Conservation (phyloP, 2,797 vertebrate species). For the Alauda arvensis region DNA sequence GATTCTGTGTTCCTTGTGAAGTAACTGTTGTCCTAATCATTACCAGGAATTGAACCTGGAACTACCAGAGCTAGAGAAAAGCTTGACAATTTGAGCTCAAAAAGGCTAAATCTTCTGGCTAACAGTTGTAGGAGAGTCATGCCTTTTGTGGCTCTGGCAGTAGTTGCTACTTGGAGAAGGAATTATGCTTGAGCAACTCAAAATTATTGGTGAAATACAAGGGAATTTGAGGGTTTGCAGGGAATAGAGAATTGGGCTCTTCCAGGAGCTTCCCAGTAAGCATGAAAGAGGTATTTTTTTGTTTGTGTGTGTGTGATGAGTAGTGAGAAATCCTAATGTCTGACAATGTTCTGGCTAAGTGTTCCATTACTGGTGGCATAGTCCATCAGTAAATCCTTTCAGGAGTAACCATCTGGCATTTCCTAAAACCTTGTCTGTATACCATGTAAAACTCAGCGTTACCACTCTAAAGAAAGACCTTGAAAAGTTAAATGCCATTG, state of each 20-base stretch:
- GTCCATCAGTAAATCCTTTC: constrained; percentile 15
- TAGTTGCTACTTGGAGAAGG: constrained; percentile 22
- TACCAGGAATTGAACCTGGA: constrained; percentile 62
- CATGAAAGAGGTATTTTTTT: background rate
- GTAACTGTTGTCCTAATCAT: constrained; percentile 43
- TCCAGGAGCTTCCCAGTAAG: constrained; percentile 39
- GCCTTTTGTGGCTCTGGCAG: constrained; percentile 56
- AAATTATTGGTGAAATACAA: constrained; percentile 42
- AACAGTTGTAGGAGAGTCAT: constrained; percentile 35
- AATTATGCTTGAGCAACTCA: constrained; percentile 48
- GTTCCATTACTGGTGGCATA: constrained; percentile 16
- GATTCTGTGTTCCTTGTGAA: constrained; percentile 2
- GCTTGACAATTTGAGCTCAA: constrained; percentile 43
- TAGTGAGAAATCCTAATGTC: background rate
- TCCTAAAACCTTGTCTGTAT: constrained; percentile 30
- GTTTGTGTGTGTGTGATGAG: background rate
- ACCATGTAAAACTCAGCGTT: constrained; percentile 29
- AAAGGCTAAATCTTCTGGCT: constrained; percentile 51
- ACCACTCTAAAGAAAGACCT: constrained; percentile 48
- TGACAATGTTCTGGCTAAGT: background rate
- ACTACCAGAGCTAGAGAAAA: constrained; percentile 33
- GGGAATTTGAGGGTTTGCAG: constrained; percentile 49
- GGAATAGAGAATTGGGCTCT: constrained; percentile 38
- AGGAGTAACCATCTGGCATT: constrained; percentile 39
- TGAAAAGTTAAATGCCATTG: constrained; percentile 61